Evolutionary conservation across 2,797 vertebrate genomes (phyloP), one percentile per base, ranked within the genome.

Genomic region (Dallia pectoralis): DNA sequence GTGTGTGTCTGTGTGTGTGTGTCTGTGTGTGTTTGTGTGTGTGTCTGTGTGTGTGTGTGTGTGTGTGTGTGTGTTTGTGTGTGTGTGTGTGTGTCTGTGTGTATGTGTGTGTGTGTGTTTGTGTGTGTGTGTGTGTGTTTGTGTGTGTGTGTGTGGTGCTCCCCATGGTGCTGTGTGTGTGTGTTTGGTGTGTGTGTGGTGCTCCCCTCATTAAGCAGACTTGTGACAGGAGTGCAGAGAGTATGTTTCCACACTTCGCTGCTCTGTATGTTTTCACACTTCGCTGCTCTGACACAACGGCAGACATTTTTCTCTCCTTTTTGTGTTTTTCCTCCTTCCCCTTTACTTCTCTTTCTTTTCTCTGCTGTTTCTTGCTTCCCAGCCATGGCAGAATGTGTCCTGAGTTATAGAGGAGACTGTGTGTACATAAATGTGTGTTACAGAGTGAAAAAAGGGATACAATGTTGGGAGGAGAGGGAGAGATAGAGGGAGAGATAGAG

Each of bases 121-220:
- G n/a, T n/a, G n/a, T n/a, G n/a, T n/a, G n/a, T n/a, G n/a, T n/a
- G n/a, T n/a, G n/a, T n/a, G n/a, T n/a, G n/a, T n/a, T n/a, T n/a
- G n/a, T 78, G 69, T 67, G 69, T 66, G 67, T 81, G 79, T n/a
- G 40, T 87, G 65, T 82, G 61, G n/a, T n/a, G n/a, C n/a, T n/a
- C n/a, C n/a, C n/a, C n/a, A n/a, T n/a, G n/a, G n/a, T n/a, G n/a
- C n/a, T 69, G 75, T 69, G 77, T 73, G 77, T n/a, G 48, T 71
- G 75, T 65, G 78, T n/a, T n/a, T n/a, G 33, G 76, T 75, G 76
- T 49, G 69, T 72, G 85, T 77, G 74, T 86, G 90, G 90, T 87
- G 83, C 88, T 91, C 80, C 85, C 85, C 90, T 92, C 89, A 91
- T 91, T 92, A 91, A 89, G 84, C 89, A 81, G 87, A 47, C 19